Evolutionary conservation across 2,797 vertebrate genomes (phyloP).

Genomic region (Spinus pinus): DNA sequence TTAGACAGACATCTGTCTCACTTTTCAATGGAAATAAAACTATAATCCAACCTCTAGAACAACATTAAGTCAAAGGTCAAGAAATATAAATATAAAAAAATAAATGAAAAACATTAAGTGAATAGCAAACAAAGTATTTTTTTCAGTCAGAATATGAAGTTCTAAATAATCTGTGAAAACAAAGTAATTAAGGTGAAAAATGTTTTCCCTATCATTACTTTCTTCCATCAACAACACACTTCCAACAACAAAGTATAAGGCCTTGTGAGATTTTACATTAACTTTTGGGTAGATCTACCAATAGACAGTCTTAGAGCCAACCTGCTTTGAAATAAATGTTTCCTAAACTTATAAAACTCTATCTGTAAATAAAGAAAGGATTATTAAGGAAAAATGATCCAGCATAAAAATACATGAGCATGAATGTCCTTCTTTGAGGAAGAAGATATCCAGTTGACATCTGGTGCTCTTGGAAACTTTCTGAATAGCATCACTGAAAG

Average conservation of each 20-base stretch:
- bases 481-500: not conserved
- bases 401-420: not conserved
- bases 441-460: not conserved
- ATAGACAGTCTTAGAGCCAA: not conserved
- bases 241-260: not conserved
- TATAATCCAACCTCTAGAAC: not conserved
- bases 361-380: not conserved
- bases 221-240: not conserved
- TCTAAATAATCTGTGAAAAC: not conserved
- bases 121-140: not conserved
- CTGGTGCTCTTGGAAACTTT: not conserved
- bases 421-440: not conserved
- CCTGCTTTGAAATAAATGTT: not conserved
- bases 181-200: not conserved
- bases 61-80: not conserved
- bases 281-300: not conserved
- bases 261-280: not conserved
- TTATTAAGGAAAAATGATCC: not conserved
- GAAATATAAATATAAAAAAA: not conserved
- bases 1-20: not conserved
- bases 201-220: not conserved
- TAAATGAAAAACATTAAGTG: not conserved
- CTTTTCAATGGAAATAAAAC: not conserved
- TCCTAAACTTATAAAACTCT: not conserved
- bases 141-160: not conserved